Conservation (phyloP, 2,888 invertebrate species). For the Creontiades dilutus region DNA sequence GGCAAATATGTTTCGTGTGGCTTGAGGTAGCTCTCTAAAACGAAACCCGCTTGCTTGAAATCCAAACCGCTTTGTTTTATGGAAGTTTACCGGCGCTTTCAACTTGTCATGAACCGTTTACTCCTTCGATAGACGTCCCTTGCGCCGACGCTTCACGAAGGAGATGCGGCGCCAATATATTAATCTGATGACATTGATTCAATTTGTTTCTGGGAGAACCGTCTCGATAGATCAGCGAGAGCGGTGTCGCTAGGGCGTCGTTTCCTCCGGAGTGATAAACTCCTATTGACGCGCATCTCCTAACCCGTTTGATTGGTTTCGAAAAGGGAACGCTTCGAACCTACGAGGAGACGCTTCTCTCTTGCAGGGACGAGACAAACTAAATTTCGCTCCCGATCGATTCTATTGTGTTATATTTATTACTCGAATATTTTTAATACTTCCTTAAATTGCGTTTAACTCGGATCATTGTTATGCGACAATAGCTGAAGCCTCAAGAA, state of each 20-base stretch:
- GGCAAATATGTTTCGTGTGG: no score
- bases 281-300: conserved; percentile 22
- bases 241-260: neutral
- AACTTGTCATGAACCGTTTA: neutral
- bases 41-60: no score
- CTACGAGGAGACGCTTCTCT: neutral
- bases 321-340: neutral
- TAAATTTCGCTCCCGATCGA: no score
- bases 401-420: no score
- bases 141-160: neutral
- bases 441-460: no score
- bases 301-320: conserved; percentile 15
- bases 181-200: conserved; percentile 50
- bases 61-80: no score
- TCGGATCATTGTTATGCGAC: no score
- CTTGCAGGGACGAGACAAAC: no score
- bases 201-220: conserved; percentile 44
- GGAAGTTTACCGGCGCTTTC: no score
- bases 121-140: neutral
- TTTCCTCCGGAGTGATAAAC: conserved; percentile 21
- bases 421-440: no score
- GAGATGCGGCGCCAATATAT: conserved; percentile 50
- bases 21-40: no score
- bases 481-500: no score
- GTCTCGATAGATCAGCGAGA: neutral